phyloP scores from a whole-genome alignment of 2,113 vertebrate species.

The Lonchura striata region DNA sequence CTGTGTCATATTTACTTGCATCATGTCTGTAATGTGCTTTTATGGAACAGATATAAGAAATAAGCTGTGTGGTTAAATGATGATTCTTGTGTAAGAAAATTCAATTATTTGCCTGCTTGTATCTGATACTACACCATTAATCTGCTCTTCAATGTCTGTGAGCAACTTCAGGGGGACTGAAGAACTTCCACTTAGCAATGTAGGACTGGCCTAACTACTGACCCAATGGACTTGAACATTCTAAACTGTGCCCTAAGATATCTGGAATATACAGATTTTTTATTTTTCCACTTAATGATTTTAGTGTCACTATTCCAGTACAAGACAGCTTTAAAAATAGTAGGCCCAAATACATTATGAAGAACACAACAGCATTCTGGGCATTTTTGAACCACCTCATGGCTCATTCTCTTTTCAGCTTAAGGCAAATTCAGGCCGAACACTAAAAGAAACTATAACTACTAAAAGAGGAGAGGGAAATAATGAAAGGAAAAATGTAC shows the following conservation, averaged over 20 bases:
- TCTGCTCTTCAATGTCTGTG: not conserved
- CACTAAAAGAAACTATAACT: not conserved
- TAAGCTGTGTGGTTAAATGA: not conserved
- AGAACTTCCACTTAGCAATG: not conserved
- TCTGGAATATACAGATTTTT: not conserved
- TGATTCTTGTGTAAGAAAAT: not conserved
- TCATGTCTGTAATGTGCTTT: not conserved
- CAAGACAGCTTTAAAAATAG: not conserved
- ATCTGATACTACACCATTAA: not conserved
- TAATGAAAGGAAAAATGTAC: not conserved
- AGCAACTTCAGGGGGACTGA: not conserved
- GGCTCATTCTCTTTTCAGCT: not conserved
- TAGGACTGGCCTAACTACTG: not conserved
- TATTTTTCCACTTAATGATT: not conserved
- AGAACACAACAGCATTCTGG: not conserved
- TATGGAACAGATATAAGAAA: not conserved
- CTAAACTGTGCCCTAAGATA: not conserved
- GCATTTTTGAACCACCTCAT: not conserved
- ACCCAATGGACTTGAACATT: not conserved
- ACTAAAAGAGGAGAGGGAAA: not conserved
- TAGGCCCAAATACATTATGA: not conserved
- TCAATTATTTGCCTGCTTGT: not conserved
- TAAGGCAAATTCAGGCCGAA: not conserved
- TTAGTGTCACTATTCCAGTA: not conserved
- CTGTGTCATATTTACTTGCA: not conserved